These are phyloP conservation scores for Notodromas monacha DNA, from an alignment of 2,888 invertebrate species.

Conservation along the genomic window DNA sequence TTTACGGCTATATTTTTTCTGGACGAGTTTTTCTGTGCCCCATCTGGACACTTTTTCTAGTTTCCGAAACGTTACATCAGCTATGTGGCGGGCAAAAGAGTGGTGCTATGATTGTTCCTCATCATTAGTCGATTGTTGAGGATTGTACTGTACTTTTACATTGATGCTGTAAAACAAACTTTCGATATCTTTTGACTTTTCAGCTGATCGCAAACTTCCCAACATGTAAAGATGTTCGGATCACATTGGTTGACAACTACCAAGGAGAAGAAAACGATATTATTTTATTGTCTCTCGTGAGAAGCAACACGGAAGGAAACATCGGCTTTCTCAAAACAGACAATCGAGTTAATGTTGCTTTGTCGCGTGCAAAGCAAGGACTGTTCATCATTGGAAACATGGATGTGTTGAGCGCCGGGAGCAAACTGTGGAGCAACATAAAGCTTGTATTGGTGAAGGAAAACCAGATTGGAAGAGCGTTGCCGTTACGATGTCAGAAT, in stretches of 20 bases:
- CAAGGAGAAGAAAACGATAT: slow-evolving; percentile 50
- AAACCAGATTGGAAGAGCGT: slow-evolving; percentile 10
- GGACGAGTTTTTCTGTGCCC: too few species aligned
- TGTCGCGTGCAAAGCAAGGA: slow-evolving; percentile 34
- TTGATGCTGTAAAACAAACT: not conserved
- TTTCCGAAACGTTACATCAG: too few species aligned
- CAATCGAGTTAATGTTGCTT: slow-evolving; percentile 40
- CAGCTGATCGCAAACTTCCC: not conserved
- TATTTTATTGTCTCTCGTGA: slow-evolving; percentile 39
- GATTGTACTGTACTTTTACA: too few species aligned
- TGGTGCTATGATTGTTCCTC: too few species aligned
- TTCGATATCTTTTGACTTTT: not conserved
- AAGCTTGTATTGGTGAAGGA: slow-evolving; percentile 9
- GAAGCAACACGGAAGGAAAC: slow-evolving; percentile 29
- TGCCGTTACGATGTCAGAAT: slow-evolving; percentile 11
- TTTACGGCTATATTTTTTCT: too few species aligned
- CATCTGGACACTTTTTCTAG: too few species aligned
- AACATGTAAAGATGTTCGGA: slow-evolving; percentile 21
- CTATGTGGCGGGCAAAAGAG: too few species aligned
- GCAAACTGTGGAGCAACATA: slow-evolving; percentile 12
- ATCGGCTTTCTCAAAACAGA: slow-evolving; percentile 34
- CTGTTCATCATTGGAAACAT: slow-evolving; percentile 38
- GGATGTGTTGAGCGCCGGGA: slow-evolving; percentile 11
- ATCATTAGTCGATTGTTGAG: too few species aligned
- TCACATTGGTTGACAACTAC: slow-evolving; percentile 38